Base-by-base conservation (phyloP, 2,888 invertebrate species). In the Drosophila monieri region DNA sequence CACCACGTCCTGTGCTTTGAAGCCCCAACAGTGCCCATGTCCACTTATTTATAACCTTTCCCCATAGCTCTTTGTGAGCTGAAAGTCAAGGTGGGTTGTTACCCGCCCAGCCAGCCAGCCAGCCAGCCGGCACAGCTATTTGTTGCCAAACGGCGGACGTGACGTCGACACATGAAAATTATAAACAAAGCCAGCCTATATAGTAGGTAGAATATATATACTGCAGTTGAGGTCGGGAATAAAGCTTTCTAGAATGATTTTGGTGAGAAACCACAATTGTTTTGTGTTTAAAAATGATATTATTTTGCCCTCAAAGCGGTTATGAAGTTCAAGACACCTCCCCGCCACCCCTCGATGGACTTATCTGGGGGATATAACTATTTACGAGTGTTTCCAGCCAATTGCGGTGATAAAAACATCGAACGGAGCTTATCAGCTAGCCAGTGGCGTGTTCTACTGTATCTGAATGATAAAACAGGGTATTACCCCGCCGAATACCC, bases 371-470 rank as follows among this genome's bases (percentile, higher is more conserved):
- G 60, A 61, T 61, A 60, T 56, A 68, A 66, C 57, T 48, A 68
- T 66, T 66, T 66, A 66, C 57, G 68, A 68, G 47, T 61, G 61
- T 47, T 35, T n/a, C 41, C 62, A 10, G 18, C 15, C 39, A 23
- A 39, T 59, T 41, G 69, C 59, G 27, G 30, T 18, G 52, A 60
- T 70, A 70, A 60, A 47, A 25, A 23, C 14, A 27, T 47, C 30
- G 60, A 61, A 39, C 2, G 37, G 3, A 6, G 54, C 62, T 69
- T 69, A 69, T 69, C 68, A 71, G 15, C 23, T 8, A 21, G 21
- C 21, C 4, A 68, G 81, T 85, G 85, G 81, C 73, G 76, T 78
- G 85, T 78, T 80, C 44, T 49, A 60, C 59, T 39, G 49, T 46
- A 54, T 2, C 49, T 53, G 39, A 59, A 65, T 58, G 57, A 68